Percentiles rank a stretch among this genome's conserved stretches.
These are phyloP conservation scores for Lepeophtheirus salmonis DNA, from an alignment of 1,140 invertebrate genomes.

Conservation along the genomic window DNA sequence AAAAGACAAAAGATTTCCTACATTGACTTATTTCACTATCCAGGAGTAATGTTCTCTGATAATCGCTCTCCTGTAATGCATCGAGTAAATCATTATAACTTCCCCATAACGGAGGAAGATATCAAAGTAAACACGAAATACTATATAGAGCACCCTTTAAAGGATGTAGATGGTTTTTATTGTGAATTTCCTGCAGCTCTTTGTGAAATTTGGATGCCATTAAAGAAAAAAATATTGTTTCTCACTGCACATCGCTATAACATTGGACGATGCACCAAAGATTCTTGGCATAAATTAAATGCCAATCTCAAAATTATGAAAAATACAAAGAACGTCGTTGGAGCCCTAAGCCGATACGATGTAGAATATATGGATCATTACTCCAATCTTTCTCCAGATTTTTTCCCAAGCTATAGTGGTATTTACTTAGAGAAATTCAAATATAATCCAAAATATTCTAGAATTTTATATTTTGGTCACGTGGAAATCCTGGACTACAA, in stretches of 20 bases:
- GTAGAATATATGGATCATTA: slow-evolving; percentile 3
- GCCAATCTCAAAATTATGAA: not conserved
- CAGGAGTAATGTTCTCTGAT: not conserved
- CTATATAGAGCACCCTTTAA: not conserved
- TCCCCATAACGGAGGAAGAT: not conserved
- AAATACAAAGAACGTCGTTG: not conserved
- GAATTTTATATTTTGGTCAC: not conserved
- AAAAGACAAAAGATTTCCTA: not conserved
- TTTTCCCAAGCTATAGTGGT: slow-evolving; percentile 4
- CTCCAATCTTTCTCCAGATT: not conserved
- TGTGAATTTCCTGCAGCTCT: slow-evolving; percentile 6
- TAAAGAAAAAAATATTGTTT: slow-evolving; percentile 1
- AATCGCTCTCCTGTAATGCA: not conserved
- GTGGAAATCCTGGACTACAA: no score
- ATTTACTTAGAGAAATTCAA: not conserved
- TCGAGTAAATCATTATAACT: not conserved
- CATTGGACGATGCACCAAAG: not conserved
- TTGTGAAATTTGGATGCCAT: slow-evolving; percentile 10
- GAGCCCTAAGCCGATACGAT: slow-evolving; percentile 6
- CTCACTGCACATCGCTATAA: slow-evolving; percentile 7
- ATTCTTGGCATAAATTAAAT: not conserved
- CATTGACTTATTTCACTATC: not conserved
- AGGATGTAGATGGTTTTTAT: not conserved
- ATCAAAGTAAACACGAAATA: not conserved
- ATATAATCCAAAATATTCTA: not conserved